Percentiles rank a stretch among this genome's conserved stretches.
Conservation (phyloP, 2,888 invertebrate species). For the Cephus nigrinus region DNA sequence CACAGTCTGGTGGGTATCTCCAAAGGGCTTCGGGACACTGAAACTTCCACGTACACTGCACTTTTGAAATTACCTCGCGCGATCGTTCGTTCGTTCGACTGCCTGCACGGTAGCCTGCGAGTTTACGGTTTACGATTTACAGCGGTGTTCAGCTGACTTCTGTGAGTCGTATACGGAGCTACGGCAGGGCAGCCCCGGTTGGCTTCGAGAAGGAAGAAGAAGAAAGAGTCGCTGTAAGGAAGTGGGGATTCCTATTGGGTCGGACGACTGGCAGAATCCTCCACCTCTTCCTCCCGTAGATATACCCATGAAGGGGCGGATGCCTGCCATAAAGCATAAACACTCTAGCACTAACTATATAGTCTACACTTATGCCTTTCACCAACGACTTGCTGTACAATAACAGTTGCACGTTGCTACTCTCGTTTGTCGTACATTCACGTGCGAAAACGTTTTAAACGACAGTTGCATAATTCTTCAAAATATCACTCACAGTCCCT, state of each 20-base stretch:
- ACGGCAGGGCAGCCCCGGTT: neutral
- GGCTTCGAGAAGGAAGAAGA: conserved; percentile 7
- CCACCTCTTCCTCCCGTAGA: neutral
- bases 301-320: neutral
- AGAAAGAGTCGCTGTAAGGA: conserved; percentile 1
- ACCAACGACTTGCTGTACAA: neutral
- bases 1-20: neutral
- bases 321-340: conserved; percentile 3
- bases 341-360: neutral
- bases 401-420: neutral
- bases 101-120: neutral
- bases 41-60: neutral
- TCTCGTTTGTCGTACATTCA: neutral
- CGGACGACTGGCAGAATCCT: conserved; percentile 2
- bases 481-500: neutral
- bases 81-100: neutral
- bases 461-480: neutral
- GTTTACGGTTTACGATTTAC: conserved; percentile 5
- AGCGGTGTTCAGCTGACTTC: conserved; percentile 7
- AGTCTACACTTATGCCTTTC: neutral
- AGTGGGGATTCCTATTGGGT: conserved; percentile 3
- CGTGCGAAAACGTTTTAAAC: neutral
- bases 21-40: neutral
- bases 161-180: conserved; percentile 9
- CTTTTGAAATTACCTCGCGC: neutral